Conservation (phyloP, 1,140 invertebrate species). For the Ditylenchus dipsaci region DNA sequence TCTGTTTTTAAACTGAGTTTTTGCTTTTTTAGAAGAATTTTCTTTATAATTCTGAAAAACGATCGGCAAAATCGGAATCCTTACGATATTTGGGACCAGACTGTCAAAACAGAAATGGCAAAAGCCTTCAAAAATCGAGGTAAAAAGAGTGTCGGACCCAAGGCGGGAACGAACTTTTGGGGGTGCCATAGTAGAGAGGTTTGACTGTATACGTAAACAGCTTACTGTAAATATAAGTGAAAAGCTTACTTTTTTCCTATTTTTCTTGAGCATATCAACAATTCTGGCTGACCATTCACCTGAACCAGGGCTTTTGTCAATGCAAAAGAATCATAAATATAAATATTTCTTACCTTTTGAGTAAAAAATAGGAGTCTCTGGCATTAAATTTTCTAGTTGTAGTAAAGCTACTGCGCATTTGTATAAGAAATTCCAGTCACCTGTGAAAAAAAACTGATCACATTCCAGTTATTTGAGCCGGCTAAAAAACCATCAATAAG, state of each 20-base stretch:
- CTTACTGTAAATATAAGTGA: too few relatives aligned
- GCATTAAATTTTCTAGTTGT: slow-evolving; percentile 16
- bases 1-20: too few relatives aligned
- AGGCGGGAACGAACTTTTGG: too few relatives aligned
- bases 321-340: background rate
- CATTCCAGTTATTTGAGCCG: background rate
- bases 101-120: too few relatives aligned
- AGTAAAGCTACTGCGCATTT: slow-evolving; percentile 22
- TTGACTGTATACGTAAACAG: too few relatives aligned
- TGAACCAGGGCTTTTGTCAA: slow-evolving; percentile 3
- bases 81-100: too few relatives aligned
- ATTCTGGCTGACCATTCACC: slow-evolving; percentile 29
- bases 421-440: slow-evolving; percentile 33
- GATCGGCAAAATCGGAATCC: too few relatives aligned
- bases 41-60: too few relatives aligned
- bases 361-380: slow-evolving; percentile 3
- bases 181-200: too few relatives aligned
- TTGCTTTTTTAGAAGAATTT: too few relatives aligned
- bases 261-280: slow-evolving; percentile 22
- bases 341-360: background rate
- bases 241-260: slow-evolving; percentile 12
- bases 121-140: too few relatives aligned
- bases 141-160: too few relatives aligned
- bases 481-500: slow-evolving; percentile 5
- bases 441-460: background rate